Conservation (phyloP, 2,888 invertebrate species). For the Lingula anatina region DNA sequence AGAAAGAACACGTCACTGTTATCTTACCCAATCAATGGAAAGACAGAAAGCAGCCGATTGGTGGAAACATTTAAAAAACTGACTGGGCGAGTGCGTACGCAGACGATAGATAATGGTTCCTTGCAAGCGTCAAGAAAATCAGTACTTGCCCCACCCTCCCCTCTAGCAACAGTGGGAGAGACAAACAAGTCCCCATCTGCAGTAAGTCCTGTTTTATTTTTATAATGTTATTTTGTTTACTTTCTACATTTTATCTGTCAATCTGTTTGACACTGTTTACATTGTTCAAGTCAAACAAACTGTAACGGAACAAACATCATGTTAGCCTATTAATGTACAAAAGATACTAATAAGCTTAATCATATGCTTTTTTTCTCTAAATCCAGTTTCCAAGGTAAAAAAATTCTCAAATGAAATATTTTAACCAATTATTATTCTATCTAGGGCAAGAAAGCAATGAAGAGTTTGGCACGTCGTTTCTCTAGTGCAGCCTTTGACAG, state of each 20-base stretch:
- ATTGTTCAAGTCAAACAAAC: slow-evolving; percentile 7
- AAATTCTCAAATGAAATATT: too few species aligned
- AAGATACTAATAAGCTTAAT: too few species aligned
- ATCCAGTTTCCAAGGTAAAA: too few species aligned
- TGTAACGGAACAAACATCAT: too few species aligned
- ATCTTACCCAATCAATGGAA: slow-evolving; percentile 14
- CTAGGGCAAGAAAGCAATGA: too few species aligned
- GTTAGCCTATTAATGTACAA: too few species aligned
- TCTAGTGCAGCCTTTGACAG: too few species aligned
- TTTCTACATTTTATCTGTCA: slow-evolving; percentile 1
- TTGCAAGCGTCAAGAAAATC: slow-evolving; percentile 17
- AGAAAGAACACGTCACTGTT: slow-evolving; percentile 64
- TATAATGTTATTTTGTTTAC: neutral
- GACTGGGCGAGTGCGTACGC: slow-evolving; percentile 31
- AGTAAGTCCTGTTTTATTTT: slow-evolving; percentile 7
- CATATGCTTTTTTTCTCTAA: too few species aligned
- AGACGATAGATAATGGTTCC: slow-evolving; percentile 16
- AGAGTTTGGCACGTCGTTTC: too few species aligned
- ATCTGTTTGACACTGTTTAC: neutral
- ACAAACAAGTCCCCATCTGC: slow-evolving; percentile 21
- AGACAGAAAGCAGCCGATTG: slow-evolving; percentile 36
- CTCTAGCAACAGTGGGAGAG: slow-evolving; percentile 34
- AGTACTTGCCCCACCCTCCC: slow-evolving; percentile 21
- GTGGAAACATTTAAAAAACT: slow-evolving; percentile 42
- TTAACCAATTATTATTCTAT: too few species aligned